These are phyloP conservation scores for Stenodema calcarata DNA, from an alignment of 2,888 invertebrate species.

Conservation along the genomic window DNA sequence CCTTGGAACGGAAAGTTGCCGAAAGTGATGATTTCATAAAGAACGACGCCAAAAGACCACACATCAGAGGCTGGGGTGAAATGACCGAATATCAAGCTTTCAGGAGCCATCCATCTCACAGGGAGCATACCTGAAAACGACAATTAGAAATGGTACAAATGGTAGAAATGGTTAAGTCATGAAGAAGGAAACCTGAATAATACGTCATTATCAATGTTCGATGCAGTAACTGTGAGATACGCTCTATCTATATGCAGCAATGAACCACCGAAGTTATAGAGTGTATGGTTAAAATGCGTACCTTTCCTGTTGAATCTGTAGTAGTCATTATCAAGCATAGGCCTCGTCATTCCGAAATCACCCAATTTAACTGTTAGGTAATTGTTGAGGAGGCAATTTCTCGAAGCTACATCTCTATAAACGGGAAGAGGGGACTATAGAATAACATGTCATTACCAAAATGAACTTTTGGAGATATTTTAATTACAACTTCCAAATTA, in stretches of 20 bases:
- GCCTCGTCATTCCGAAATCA: constrained; percentile 92
- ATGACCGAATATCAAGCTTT: constrained; percentile 80
- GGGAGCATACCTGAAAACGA: constrained; percentile 72
- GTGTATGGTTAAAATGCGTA: constrained; percentile 50
- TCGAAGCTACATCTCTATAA: constrained; percentile 77
- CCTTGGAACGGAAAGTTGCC: constrained; percentile 91
- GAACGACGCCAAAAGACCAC: constrained; percentile 87
- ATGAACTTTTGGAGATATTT: background rate
- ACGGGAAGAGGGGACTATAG: background rate
- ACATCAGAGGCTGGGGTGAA: constrained; percentile 88
- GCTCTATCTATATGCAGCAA: too few relatives aligned
- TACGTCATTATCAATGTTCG: too few relatives aligned
- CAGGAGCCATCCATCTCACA: constrained; percentile 93
- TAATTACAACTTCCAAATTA: background rate
- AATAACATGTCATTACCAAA: too few relatives aligned
- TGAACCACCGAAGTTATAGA: too few relatives aligned
- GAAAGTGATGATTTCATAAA: constrained; percentile 89
- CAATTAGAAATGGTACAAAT: too few relatives aligned
- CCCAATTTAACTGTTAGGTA: constrained; percentile 75
- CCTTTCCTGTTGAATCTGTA: constrained; percentile 87
- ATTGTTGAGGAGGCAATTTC: constrained; percentile 81
- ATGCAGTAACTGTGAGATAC: too few relatives aligned
- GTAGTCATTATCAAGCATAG: constrained; percentile 86
- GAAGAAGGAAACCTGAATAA: too few relatives aligned
- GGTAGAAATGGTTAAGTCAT: too few relatives aligned